phyloP scores from a whole-genome alignment of 2,888 invertebrate genomes.

The Drosophila phalerata region DNA sequence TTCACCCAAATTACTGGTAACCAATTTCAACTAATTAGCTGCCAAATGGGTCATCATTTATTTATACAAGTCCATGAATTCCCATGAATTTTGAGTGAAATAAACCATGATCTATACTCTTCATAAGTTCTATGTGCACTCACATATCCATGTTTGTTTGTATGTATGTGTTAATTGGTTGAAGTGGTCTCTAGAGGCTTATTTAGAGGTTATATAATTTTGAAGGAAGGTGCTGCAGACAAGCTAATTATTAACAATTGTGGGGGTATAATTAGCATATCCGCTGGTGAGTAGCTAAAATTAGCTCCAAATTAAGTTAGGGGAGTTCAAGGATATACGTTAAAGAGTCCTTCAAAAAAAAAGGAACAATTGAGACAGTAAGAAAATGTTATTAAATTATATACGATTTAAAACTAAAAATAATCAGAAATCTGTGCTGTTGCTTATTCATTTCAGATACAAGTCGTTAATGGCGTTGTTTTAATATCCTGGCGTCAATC shows the following conservation, averaged over 20 bases:
- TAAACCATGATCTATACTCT: constrained; percentile 24
- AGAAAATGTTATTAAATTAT: too few relatives aligned
- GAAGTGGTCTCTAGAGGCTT: constrained; percentile 49
- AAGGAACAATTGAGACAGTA: too few relatives aligned
- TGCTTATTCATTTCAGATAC: constrained; percentile 88
- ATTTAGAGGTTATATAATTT: constrained; percentile 25
- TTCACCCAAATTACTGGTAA: constrained; percentile 60
- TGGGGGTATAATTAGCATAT: constrained; percentile 14
- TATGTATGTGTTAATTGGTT: constrained; percentile 40
- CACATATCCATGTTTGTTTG: neutral
- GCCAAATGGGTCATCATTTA: constrained; percentile 60
- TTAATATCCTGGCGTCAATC: constrained; percentile 95
- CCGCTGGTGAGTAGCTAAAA: constrained; percentile 8
- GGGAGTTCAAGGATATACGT: constrained; percentile 10
- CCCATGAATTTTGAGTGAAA: constrained; percentile 52
- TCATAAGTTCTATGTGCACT: constrained; percentile 1
- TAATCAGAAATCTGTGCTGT: too few relatives aligned
- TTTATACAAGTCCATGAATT: constrained; percentile 60
- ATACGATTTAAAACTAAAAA: too few relatives aligned
- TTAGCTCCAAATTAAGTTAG: neutral
- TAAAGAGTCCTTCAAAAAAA: neutral
- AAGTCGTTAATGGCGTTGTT: constrained; percentile 94
- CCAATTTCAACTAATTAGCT: constrained; percentile 73
- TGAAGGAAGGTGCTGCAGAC: neutral
- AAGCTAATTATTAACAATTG: constrained; percentile 2